These are phyloP conservation scores for Brachystomella parvula DNA, from an alignment of 1,140 invertebrate genomes.

Conservation along the genomic window DNA sequence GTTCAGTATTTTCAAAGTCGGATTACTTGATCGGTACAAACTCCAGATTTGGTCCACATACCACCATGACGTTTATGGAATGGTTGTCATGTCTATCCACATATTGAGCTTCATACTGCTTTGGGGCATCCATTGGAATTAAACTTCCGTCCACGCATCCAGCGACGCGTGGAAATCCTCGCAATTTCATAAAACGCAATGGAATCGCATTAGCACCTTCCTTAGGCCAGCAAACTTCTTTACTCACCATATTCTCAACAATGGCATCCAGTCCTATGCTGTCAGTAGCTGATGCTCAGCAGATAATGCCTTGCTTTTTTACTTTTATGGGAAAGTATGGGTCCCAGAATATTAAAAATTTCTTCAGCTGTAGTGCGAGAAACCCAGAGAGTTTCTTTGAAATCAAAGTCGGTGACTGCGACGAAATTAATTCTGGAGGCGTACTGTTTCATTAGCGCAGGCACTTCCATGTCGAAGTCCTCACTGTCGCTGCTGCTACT, in stretches of 20 bases:
- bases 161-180: constrained; percentile 2
- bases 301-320: constrained; percentile 21
- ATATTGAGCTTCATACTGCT: constrained; percentile 31
- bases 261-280: constrained; percentile 35
- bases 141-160: constrained; percentile 33
- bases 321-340: constrained; percentile 19
- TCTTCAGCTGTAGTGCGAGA: not conserved
- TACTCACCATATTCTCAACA: constrained; percentile 21
- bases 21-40: constrained; percentile 28
- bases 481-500: no score
- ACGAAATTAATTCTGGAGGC: constrained; percentile 17
- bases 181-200: not conserved
- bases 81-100: constrained; percentile 39
- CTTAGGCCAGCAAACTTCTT: constrained; percentile 28
- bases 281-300: constrained; percentile 32
- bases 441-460: not conserved
- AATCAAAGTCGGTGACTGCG: not conserved
- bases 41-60: constrained; percentile 35
- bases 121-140: constrained; percentile 36
- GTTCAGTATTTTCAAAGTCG: no score
- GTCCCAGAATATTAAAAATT: constrained; percentile 20
- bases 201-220: not conserved
- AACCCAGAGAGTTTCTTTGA: constrained; percentile 21
- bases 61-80: constrained; percentile 37
- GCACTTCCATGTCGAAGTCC: no score